phyloP scores from a whole-genome alignment of 2,797 vertebrate genomes.

The Enteromius trimaculatus region DNA sequence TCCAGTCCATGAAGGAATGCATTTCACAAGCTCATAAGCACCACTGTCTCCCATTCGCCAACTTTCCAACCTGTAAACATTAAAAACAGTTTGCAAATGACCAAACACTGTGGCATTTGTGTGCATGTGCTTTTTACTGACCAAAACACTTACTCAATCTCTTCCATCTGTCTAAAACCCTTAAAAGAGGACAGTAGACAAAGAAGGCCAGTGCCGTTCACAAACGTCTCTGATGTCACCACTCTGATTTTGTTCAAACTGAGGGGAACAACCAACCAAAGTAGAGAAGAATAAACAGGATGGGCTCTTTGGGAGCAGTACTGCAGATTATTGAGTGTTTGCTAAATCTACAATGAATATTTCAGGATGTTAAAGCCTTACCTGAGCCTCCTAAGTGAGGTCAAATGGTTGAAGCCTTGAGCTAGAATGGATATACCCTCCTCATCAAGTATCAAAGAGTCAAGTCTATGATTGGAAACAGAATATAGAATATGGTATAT shows the following conservation, averaged over 20 bases:
- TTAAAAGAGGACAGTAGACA: constrained; percentile 71
- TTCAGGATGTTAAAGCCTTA: constrained; percentile 62
- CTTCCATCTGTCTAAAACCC: constrained; percentile 70
- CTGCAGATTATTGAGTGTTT: not conserved
- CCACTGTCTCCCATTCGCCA: constrained; percentile 79
- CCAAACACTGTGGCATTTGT: not conserved
- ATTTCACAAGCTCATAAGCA: constrained; percentile 70
- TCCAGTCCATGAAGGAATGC: constrained; percentile 74
- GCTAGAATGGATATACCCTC: constrained; percentile 66
- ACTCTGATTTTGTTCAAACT: constrained; percentile 76
- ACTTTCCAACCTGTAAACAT: constrained; percentile 78
- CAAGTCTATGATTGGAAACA: constrained; percentile 73
- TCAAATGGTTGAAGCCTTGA: constrained; percentile 67
- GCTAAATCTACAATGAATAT: not conserved
- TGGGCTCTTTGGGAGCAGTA: not conserved
- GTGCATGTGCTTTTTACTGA: not conserved
- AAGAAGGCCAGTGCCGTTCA: constrained; percentile 49
- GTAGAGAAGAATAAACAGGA: not conserved
- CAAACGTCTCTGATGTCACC: constrained; percentile 15
- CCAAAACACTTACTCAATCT: constrained; percentile 77
- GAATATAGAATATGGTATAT: constrained; percentile 28
- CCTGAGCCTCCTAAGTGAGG: constrained; percentile 76
- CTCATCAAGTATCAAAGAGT: constrained; percentile 70
- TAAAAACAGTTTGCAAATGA: not conserved
- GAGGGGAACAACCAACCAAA: constrained; percentile 57